A percentile compares a stretch with the other conserved stretches of the same genome.
Conservation (phyloP, 2,888 invertebrate genomes). For the Ormyrus labotus region DNA sequence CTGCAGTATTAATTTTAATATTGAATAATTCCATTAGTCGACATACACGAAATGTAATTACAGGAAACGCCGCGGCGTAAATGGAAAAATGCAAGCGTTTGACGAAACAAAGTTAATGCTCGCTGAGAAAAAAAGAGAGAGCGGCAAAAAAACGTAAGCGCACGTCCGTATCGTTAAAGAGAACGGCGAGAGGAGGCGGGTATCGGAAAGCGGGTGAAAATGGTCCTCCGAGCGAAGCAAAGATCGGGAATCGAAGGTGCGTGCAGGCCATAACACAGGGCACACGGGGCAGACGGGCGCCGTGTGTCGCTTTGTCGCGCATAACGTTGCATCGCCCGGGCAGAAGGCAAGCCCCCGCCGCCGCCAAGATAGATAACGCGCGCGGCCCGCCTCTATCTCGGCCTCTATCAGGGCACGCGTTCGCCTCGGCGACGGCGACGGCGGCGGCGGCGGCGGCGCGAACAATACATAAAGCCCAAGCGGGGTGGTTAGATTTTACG, state of each 20-base stretch:
- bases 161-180: background rate
- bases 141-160: too few relatives aligned
- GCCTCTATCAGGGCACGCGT: background rate
- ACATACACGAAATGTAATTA: too few relatives aligned
- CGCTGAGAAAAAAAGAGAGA: too few relatives aligned
- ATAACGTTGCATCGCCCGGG: background rate
- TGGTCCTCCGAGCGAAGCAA: background rate
- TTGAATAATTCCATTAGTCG: too few relatives aligned
- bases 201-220: background rate
- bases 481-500: constrained; percentile 35
- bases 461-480: background rate
- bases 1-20: too few relatives aligned
- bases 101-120: too few relatives aligned
- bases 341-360: background rate
- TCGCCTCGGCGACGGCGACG: too few relatives aligned
- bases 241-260: background rate
- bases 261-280: background rate
- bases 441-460: background rate
- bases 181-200: background rate
- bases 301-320: constrained; percentile 8
- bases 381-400: background rate
- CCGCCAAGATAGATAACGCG: constrained; percentile 37
- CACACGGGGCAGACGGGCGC: background rate
- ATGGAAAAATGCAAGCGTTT: too few relatives aligned
- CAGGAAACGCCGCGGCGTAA: too few relatives aligned